phyloP scores from a whole-genome alignment of 64 coral and sea anemone species.

The Porites australiensis region DNA sequence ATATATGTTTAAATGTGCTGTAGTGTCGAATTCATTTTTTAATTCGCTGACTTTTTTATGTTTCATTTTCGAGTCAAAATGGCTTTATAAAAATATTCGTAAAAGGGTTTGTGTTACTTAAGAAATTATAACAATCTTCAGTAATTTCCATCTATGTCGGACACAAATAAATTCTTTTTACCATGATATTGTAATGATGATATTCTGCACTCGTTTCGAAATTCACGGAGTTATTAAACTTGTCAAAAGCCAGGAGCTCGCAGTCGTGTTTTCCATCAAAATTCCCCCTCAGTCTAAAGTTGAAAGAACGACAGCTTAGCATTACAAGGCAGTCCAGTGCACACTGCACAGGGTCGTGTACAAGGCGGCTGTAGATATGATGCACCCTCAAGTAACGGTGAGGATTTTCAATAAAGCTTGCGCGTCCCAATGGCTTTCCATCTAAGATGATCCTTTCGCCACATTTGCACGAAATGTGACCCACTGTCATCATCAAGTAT shows the following conservation, averaged over 20 bases:
- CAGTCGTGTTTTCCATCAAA: not conserved
- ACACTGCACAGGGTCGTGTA: not conserved
- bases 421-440: not conserved
- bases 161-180: not conserved
- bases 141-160: not conserved
- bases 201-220: not conserved
- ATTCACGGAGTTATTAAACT: not conserved
- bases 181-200: constrained; percentile 18
- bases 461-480: too few species aligned
- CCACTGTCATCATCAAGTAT: too few species aligned
- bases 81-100: too few species aligned
- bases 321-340: not conserved
- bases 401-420: constrained; percentile 1
- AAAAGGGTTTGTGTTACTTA: too few species aligned
- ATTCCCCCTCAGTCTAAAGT: not conserved
- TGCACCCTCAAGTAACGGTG: not conserved
- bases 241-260: not conserved
- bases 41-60: too few species aligned
- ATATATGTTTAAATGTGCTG: too few species aligned
- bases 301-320: not conserved
- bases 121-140: too few species aligned
- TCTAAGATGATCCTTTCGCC: not conserved
- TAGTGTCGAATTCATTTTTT: too few species aligned
- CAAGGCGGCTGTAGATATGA: not conserved
- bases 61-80: too few species aligned